Percentiles rank a stretch among this genome's conserved stretches.
Conservation (phyloP, 2,888 invertebrate genomes). For the Synanthedon andrenaeformis region DNA sequence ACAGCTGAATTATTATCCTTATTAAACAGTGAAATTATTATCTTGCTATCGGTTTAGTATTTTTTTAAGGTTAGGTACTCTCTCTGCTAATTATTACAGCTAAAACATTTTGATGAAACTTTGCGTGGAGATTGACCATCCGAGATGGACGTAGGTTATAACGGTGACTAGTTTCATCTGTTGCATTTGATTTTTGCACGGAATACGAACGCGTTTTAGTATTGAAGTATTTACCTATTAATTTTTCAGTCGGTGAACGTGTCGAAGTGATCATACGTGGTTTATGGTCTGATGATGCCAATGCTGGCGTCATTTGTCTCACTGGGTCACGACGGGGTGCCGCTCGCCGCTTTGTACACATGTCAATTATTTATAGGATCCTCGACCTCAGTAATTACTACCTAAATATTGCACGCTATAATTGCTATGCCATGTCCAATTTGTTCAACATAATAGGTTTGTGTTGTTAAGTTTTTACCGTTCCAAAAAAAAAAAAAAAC, state of each 20-base stretch:
- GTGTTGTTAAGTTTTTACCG: constrained; percentile 39
- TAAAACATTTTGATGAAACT: no score
- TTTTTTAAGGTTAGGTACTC: no score
- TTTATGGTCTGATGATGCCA: constrained; percentile 34
- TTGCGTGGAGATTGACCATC: no score
- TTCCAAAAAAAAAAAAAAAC: constrained; percentile 29
- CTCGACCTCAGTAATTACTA: constrained; percentile 38
- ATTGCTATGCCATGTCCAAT: constrained; percentile 53
- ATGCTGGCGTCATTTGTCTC: constrained; percentile 6
- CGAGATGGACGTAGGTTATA: no score
- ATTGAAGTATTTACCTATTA: constrained; percentile 4
- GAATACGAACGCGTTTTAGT: no score
- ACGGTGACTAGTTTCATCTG: no score
- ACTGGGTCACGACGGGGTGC: constrained; percentile 24
- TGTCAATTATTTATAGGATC: constrained; percentile 31
- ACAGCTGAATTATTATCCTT: constrained; percentile 4
- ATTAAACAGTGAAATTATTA: constrained; percentile 14
- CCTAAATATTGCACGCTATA: constrained; percentile 47
- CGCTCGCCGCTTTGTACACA: constrained; percentile 18
- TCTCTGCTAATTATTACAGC: no score
- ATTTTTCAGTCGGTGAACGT: constrained; percentile 40
- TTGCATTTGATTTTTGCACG: no score
- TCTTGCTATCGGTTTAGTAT: no score
- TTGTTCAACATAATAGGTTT: constrained; percentile 50
- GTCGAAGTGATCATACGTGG: constrained; percentile 22